Evolutionary conservation across 2,797 vertebrate species (phyloP).

Genomic region (Coregonus suidteri): DNA sequence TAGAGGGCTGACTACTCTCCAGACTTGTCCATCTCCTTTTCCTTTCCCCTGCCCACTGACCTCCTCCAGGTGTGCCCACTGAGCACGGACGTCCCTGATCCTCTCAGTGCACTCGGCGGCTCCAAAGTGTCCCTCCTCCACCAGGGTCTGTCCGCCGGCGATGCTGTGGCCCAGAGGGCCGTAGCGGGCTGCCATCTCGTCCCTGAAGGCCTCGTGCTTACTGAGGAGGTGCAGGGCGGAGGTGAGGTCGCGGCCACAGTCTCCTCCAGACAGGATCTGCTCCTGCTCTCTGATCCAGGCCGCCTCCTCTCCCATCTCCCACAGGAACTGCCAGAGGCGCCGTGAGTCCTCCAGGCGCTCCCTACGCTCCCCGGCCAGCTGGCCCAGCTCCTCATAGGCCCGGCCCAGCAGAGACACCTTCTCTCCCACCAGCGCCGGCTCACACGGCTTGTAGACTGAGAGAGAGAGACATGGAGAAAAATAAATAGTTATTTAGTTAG

Average conservation of each 20-base stretch:
- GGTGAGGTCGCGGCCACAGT: slow-evolving; percentile 87
- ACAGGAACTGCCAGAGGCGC: slow-evolving; percentile 91
- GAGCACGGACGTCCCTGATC: slow-evolving; percentile 75
- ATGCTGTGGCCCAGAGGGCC: slow-evolving; percentile 86
- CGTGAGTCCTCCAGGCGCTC: slow-evolving; percentile 86
- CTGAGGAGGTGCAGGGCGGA: slow-evolving; percentile 87
- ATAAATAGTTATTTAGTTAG: too few relatives aligned
- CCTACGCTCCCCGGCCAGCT: slow-evolving; percentile 77
- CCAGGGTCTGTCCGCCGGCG: slow-evolving; percentile 80
- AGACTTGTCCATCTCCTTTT: background rate
- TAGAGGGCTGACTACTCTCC: too few relatives aligned
- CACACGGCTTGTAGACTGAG: slow-evolving; percentile 90
- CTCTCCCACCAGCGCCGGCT: slow-evolving; percentile 85
- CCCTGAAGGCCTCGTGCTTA: slow-evolving; percentile 89
- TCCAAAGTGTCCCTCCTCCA: slow-evolving; percentile 83
- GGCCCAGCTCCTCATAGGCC: slow-evolving; percentile 83
- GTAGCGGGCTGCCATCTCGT: slow-evolving; percentile 90
- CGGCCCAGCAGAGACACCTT: slow-evolving; percentile 82
- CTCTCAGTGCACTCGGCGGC: slow-evolving; percentile 79
- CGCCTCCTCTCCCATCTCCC: slow-evolving; percentile 91
- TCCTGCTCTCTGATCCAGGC: slow-evolving; percentile 96
- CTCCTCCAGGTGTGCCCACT: slow-evolving; percentile 82
- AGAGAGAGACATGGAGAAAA: too few relatives aligned
- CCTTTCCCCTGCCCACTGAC: slow-evolving; percentile 51
- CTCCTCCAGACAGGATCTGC: slow-evolving; percentile 85